phyloP scores from a whole-genome alignment of 23 tunicate genomes.

The Trididemnum clinides region DNA sequence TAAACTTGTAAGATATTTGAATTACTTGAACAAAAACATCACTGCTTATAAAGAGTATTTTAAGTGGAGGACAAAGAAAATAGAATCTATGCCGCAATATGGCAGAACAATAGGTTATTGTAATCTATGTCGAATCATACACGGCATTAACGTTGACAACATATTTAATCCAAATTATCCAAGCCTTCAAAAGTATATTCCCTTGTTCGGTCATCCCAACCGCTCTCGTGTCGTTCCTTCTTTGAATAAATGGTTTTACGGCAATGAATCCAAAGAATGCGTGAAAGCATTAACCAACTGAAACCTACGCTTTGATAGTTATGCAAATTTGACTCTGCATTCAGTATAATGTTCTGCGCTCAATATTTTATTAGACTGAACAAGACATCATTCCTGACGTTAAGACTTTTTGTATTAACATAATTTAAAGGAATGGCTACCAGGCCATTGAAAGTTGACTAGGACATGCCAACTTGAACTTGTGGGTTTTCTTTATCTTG shows the following conservation, averaged over 20 bases:
- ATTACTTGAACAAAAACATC: conserved; percentile 24
- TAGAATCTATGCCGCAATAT: background rate
- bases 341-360: no score
- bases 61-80: conserved; percentile 4
- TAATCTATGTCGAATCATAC: conserved; percentile 18
- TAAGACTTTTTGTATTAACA: no score
- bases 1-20: conserved; percentile 48
- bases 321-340: no score
- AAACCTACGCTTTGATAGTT: no score
- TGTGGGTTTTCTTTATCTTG: no score
- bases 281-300: no score
- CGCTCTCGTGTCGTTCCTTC: conserved; percentile 8
- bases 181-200: background rate
- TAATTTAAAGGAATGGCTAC: no score
- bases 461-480: no score
- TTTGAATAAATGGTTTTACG: conserved; percentile 23
- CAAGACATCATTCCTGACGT: no score
- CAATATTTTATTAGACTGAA: no score
- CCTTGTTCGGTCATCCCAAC: conserved; percentile 18
- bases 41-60: conserved; percentile 40
- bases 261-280: background rate
- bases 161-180: conserved; percentile 1
- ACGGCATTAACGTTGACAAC: conserved; percentile 42
- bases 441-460: no score
- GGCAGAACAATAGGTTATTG: conserved; percentile 12